Base-by-base conservation (phyloP, 2,888 invertebrate genomes). In the Artemia sp. region DNA sequence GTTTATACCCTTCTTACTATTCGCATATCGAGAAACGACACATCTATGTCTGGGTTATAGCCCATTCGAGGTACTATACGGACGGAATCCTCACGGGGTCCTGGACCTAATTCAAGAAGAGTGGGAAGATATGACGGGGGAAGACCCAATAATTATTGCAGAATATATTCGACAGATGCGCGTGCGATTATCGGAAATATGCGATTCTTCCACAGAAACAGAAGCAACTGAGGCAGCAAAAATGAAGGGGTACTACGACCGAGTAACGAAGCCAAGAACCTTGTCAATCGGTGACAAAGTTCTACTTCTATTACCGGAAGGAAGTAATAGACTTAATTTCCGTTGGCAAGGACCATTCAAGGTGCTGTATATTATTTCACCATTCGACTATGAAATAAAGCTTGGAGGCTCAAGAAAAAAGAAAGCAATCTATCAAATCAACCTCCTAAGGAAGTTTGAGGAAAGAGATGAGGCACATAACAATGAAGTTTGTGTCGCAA, bases 41-140 rank as follows among this genome's bases (percentile, higher is more conserved):
- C 58, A 53, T 53, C 58, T 14, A 14, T 53, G 58, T 53, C 58
- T 53, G 58, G 58, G 58, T 12, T 53, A n/a, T 53, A 53, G 58
- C 58, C 58, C 58, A 53, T 53, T 53, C 58, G 58, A 53, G 58
- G 58, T 53, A 53, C 58, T 53, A 53, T 53, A 53, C 58, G 58
- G 58, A 53, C 58, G 58, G 58, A 53, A 53, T 53, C 58, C 58
- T 53, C 58, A 14, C 58, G 58, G 58, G 58, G 58, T 53, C 58
- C 58, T 53, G 58, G 58, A 53, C 58, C 58, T 53, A 53, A 53
- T 53, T 12, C 58, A 53, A 53, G 58, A 53, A n/a, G n/a, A n/a
- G n/a, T n/a, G n/a, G n/a, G n/a, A n/a, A n/a, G n/a, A n/a, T n/a
- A n/a, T n/a, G n/a, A n/a, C n/a, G n/a, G n/a, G n/a, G n/a, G n/a